Conservation (phyloP, 1,140 invertebrate genomes). For the Thrips palmi region DNA sequence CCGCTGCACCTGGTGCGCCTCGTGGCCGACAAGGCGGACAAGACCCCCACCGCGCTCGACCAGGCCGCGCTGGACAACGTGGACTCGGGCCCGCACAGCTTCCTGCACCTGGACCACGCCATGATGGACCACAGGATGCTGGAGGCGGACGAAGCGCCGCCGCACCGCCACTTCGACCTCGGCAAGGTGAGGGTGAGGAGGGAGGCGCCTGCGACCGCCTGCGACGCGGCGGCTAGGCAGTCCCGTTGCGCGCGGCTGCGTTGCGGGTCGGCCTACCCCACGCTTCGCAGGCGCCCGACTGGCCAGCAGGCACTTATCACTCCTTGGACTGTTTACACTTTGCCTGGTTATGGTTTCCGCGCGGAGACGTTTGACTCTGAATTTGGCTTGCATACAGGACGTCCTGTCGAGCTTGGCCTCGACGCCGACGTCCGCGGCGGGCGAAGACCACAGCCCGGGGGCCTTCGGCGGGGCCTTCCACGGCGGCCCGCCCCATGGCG, state of each 20-base stretch:
- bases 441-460: conserved; percentile 19
- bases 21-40: conserved; percentile 3
- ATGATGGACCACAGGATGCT: no score
- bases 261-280: no score
- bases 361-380: no score
- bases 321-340: no score
- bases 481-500: conserved; percentile 18
- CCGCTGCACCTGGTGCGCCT: conserved; percentile 25
- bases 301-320: no score
- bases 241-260: no score
- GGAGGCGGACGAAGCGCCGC: neutral
- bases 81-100: conserved; percentile 12
- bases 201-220: no score
- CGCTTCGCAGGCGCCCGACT: no score
- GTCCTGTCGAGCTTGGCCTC: conserved; percentile 13
- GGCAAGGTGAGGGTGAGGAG: neutral
- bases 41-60: neutral
- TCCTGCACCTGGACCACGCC: conserved; percentile 8
- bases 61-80: conserved; percentile 4
- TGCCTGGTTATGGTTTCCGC: no score
- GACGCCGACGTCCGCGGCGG: conserved; percentile 13
- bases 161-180: neutral
- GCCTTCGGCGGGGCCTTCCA: conserved; percentile 16
- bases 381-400: no score
- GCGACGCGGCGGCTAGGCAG: no score